Evolutionary conservation across 2,113 vertebrate genomes (phyloP), one percentile per base, ranked within the genome.

Genomic region (Cyprinodon brontotheroides): DNA sequence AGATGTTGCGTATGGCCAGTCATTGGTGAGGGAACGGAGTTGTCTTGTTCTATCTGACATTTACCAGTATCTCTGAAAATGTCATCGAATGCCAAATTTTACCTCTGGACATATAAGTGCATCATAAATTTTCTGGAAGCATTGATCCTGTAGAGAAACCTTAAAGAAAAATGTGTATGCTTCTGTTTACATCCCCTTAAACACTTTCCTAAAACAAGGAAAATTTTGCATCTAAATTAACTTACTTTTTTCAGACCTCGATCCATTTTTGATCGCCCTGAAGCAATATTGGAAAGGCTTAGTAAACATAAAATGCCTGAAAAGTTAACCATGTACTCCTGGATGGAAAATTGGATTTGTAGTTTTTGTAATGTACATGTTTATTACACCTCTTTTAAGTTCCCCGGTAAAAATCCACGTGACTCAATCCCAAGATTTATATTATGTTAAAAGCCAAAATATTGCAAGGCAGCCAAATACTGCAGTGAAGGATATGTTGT

Each of bases 31-130:
- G 72, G 69, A 75, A 75, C 77, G 65, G 77, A 84, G 77, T 84
- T 82, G 81, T 84, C 91, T 90, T 82, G 82, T 78, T 91, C 86
- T 83, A 79, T 73, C 68, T 94, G 92, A 94, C 92, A 94, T 94
- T 94, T 92, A 89, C 84, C 83, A 91, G 81, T 83, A 78, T 65
- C 64, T 83, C 78, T 85, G 89, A 90, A 94, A 94, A 94, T 93
- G 93, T 93, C 93, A 93, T 43, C 68, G 87, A 94, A 94, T 94
- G 87, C 80, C 92, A 93, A 83, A 80, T 85, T 89, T 89, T 90
- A 91, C 89, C 87, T 83, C 84, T 73, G 84, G 84, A 90, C 92
- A 90, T 83, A 85, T 88, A 86, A 69, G 74, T 72, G 81, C 61
- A 68, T 89, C 74, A 79, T 83, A 84, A 57, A 57, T 77, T 87